Evolutionary conservation across 2,888 invertebrate species (phyloP), one percentile per base, ranked within the genome.

Genomic region (Zhuqinia jingwanae): DNA sequence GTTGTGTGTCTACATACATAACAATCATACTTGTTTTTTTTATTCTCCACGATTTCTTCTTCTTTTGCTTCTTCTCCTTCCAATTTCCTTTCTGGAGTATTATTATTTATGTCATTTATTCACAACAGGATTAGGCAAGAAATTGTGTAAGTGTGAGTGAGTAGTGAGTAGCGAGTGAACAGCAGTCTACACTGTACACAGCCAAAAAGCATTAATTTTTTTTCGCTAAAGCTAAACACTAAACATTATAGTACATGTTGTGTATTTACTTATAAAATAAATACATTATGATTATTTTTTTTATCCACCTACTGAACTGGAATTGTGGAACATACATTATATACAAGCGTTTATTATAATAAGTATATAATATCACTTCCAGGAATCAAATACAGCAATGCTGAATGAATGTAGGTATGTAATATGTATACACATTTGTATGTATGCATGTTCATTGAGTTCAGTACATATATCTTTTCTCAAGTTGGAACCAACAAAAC

Each of bases 11-110:
- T 53, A n/a, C n/a, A 75, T 8, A 15, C 53, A 53, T 13, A 11
- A 13, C 65, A 30, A 2, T 17, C 11, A 27, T 22, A 11, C 76
- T 27, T 25, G n/a, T 25, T 76, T 76, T 75, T 75, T 47, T 75
- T 60, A 50, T 36, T 58, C 22, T 65, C 79, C 30, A 70, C 80
- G 36, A 70, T 25, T 79, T 60, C 76, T 58, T 81, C 45, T 79
- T 60, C 76, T 58, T 80, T 47, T 53, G 13, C 82, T 83, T 85
- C 76, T 58, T 80, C 60, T 53, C 27, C 82, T 83, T 85, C 79
- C 85, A 79, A 85, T 85, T 85, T 85, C 85, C 85, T 85, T 85
- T 85, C 85, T 85, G 85, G 79, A 85, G 73, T 79, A 85, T 85
- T 73, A 85, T 85, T 73, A 85, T 85, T 85, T 85, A 85, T 85